These are phyloP conservation scores for Pipra filicauda DNA, from an alignment of 2,113 vertebrate genomes.

Conservation along the genomic window DNA sequence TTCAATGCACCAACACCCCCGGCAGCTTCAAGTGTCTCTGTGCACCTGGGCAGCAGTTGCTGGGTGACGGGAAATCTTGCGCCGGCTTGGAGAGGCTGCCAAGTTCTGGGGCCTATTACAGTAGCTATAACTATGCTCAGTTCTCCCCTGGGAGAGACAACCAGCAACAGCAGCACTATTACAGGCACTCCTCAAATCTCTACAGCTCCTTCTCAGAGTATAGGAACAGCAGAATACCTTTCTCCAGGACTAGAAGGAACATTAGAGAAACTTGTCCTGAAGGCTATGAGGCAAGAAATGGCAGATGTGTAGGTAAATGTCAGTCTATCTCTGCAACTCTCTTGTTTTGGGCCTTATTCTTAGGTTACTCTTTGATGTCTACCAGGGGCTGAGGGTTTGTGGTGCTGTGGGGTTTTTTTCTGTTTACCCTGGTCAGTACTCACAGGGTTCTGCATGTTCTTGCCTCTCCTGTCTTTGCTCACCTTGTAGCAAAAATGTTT, in stretches of 20 bases:
- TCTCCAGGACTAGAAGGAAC: conserved; percentile 80
- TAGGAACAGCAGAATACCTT: conserved; percentile 77
- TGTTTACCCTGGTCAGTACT: not conserved
- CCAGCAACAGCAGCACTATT: conserved; percentile 83
- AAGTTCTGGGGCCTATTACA: conserved; percentile 80
- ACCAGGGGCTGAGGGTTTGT: not conserved
- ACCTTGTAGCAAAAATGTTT: not conserved
- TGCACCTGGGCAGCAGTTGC: conserved; percentile 88
- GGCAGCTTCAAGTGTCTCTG: conserved; percentile 97
- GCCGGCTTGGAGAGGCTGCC: conserved; percentile 93
- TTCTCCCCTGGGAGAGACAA: conserved; percentile 79
- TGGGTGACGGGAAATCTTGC: conserved; percentile 96
- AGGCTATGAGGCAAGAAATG: conserved; percentile 85
- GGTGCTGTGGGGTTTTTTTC: not conserved
- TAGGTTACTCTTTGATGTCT: not conserved
- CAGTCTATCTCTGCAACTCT: conserved; percentile 61
- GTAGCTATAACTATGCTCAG: conserved; percentile 85
- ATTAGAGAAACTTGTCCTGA: conserved; percentile 82
- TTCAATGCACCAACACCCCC: conserved; percentile 90
- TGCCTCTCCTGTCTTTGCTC: not conserved
- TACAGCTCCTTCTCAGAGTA: conserved; percentile 85
- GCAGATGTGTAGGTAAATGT: conserved; percentile 93
- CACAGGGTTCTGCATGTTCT: not conserved
- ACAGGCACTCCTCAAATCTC: conserved; percentile 90
- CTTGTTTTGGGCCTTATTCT: conserved; percentile 23